A percentile compares a stretch with the other conserved stretches of the same genome.
These are phyloP conservation scores for Prunella himalayana DNA, from an alignment of 2,113 vertebrate species.

Conservation along the genomic window DNA sequence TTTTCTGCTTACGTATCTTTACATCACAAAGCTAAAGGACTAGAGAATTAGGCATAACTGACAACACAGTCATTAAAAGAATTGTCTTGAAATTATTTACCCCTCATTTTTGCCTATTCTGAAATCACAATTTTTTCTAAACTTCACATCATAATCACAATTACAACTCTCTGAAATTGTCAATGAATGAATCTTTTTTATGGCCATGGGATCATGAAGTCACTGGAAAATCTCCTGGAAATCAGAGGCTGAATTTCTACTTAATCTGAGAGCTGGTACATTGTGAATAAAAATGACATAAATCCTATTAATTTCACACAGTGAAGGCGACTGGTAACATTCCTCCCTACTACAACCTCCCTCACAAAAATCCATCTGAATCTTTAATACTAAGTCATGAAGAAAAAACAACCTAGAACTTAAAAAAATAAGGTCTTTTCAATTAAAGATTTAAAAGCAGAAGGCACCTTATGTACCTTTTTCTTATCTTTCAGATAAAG, in stretches of 20 bases:
- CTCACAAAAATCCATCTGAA: background rate
- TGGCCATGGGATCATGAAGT: background rate
- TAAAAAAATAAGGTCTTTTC: slow-evolving; percentile 52
- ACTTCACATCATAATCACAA: background rate
- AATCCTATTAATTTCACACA: background rate
- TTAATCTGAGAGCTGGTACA: background rate
- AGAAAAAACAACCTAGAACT: slow-evolving; percentile 49
- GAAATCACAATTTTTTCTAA: background rate
- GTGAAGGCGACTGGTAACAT: background rate
- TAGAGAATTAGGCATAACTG: background rate
- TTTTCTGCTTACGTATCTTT: background rate
- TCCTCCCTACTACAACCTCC: background rate
- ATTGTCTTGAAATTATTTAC: background rate
- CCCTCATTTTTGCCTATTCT: background rate
- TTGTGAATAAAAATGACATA: background rate
- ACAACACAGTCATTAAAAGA: background rate
- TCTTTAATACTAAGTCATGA: background rate
- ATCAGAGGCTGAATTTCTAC: background rate
- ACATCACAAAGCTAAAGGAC: background rate
- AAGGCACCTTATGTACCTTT: slow-evolving; percentile 56
- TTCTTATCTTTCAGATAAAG: slow-evolving; percentile 69
- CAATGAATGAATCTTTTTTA: background rate
- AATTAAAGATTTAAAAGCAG: slow-evolving; percentile 59
- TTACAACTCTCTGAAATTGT: background rate
- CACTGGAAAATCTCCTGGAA: background rate